Evolutionary conservation across 2,113 vertebrate species (phyloP).

Genomic region (Rhodinocichla rosea): DNA sequence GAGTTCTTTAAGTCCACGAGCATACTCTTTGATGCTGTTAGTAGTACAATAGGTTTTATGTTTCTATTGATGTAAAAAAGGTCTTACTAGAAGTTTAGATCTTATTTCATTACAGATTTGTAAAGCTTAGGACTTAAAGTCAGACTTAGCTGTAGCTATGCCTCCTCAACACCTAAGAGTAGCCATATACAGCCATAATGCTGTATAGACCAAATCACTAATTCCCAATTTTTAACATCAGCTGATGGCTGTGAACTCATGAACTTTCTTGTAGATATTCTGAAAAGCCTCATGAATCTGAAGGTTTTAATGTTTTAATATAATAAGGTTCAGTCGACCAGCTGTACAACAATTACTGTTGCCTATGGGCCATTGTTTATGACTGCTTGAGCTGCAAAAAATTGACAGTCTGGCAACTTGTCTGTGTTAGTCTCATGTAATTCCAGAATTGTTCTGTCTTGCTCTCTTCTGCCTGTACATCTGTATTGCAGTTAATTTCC

Average conservation of each 20-base stretch:
- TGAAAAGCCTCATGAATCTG: conserved; percentile 11
- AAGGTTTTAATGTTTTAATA: conserved; percentile 37
- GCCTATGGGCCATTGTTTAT: conserved; percentile 40
- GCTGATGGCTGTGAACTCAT: background rate
- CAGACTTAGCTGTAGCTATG: background rate
- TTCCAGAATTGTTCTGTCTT: conserved; percentile 34
- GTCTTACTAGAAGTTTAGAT: background rate
- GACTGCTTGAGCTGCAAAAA: conserved; percentile 31
- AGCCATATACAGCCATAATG: background rate
- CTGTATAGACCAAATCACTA: background rate
- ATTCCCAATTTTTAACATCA: background rate
- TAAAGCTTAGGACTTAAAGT: background rate
- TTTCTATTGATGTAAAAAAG: background rate
- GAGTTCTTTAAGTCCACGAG: background rate
- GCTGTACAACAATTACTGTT: conserved; percentile 52
- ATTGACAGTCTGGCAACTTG: conserved; percentile 25
- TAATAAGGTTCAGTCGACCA: conserved; percentile 40
- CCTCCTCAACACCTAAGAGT: background rate
- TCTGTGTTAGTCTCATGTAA: conserved; percentile 24
- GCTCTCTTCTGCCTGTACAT: background rate
- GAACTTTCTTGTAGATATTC: conserved; percentile 16
- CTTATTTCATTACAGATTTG: background rate
- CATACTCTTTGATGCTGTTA: background rate
- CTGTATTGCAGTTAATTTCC: background rate
- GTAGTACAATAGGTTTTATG: background rate